These are phyloP conservation scores for Merops nubicus DNA, from an alignment of 2,113 vertebrate genomes.

Conservation along the genomic window DNA sequence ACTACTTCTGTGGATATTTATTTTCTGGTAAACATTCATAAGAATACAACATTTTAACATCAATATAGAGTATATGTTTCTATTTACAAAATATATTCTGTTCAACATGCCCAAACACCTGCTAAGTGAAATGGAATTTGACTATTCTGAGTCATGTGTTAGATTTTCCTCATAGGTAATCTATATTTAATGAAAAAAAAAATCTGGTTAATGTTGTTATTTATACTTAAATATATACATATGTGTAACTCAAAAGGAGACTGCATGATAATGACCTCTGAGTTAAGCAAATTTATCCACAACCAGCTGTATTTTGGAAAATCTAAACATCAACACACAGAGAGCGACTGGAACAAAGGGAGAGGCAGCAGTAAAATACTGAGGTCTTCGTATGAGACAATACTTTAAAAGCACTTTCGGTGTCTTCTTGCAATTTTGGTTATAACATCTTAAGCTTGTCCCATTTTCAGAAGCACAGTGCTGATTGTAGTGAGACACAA, in stretches of 20 bases:
- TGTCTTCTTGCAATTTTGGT: background rate
- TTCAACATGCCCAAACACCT: background rate
- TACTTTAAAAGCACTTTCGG: conserved; percentile 3
- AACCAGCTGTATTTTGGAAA: background rate
- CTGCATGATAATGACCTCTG: background rate
- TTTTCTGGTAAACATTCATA: conserved; percentile 54
- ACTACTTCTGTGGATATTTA: background rate
- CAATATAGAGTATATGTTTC: background rate
- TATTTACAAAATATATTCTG: background rate
- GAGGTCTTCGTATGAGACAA: background rate
- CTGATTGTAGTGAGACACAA: conserved; percentile 23
- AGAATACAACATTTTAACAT: conserved; percentile 34
- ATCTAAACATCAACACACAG: background rate
- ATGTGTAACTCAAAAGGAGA: background rate
- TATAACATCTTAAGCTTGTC: background rate
- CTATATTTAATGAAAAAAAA: background rate
- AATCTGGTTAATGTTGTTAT: background rate
- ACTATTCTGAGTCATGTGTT: background rate
- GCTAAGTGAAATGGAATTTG: conserved; percentile 3
- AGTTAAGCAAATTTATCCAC: background rate
- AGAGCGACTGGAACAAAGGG: background rate
- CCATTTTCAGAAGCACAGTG: background rate
- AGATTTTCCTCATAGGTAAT: background rate
- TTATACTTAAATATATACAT: background rate
- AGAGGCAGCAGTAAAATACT: background rate